Percentiles rank a stretch among this genome's conserved stretches.
phyloP scores from a whole-genome alignment of 2,888 invertebrate genomes.

The Calliphora vomitoria region DNA sequence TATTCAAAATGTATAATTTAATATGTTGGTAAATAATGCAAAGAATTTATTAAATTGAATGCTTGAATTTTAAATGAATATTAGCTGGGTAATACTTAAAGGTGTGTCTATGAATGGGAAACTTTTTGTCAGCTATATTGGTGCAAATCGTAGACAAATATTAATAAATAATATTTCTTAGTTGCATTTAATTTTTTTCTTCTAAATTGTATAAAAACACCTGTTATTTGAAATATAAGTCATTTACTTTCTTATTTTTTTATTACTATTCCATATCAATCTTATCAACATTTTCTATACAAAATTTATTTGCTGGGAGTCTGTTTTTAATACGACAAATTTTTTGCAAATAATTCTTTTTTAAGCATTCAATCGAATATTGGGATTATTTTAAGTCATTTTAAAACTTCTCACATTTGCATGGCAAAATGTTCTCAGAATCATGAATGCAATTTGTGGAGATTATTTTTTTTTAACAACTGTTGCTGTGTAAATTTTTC shows the following conservation, averaged over 20 bases:
- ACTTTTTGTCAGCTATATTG: too few relatives aligned
- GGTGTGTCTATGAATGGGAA: too few relatives aligned
- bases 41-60: neutral
- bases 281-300: neutral
- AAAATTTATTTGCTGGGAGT: neutral
- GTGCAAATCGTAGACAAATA: too few relatives aligned
- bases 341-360: neutral
- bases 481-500: neutral
- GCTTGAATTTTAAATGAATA: neutral
- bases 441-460: neutral
- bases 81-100: neutral
- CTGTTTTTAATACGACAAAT: neutral
- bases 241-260: too few relatives aligned
- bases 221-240: too few relatives aligned
- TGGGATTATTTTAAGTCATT: neutral
- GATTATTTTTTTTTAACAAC: neutral
- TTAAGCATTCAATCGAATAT: neutral
- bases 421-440: neutral
- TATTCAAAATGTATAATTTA: slow-evolving; percentile 24
- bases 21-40: neutral
- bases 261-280: too few relatives aligned
- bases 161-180: too few relatives aligned
- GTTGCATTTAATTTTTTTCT: too few relatives aligned
- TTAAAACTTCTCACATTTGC: neutral
- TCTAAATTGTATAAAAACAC: too few relatives aligned